A percentile compares a stretch with the other conserved stretches of the same genome.
phyloP scores from a whole-genome alignment of 2,888 invertebrate species.

The Drosophila imparisetae region DNA sequence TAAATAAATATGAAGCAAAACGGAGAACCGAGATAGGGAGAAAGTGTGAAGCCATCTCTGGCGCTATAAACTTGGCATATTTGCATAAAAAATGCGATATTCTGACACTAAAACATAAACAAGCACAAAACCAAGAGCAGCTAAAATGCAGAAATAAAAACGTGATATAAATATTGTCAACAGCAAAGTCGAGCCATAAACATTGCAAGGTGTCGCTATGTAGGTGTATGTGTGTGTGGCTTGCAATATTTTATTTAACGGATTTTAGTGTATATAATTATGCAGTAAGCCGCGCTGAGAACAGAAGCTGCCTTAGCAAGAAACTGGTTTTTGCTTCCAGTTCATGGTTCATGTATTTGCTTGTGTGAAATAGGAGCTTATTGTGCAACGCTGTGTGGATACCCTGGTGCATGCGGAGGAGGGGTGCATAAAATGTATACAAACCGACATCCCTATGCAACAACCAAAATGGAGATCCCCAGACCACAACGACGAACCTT shows the following conservation, averaged over 20 bases:
- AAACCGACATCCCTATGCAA: background rate
- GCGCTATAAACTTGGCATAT: conserved; percentile 74
- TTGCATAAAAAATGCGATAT: conserved; percentile 70
- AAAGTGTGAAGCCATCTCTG: conserved; percentile 33
- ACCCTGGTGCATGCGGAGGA: background rate
- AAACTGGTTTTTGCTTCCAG: conserved; percentile 18
- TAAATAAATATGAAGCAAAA: conserved; percentile 67
- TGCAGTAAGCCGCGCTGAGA: conserved; percentile 22
- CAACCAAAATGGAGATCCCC: background rate
- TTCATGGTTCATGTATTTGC: conserved; percentile 27
- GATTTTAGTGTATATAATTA: conserved; percentile 70
- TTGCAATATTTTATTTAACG: conserved; percentile 62
- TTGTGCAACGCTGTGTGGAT: background rate
- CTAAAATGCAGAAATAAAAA: conserved; percentile 17
- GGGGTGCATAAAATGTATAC: background rate
- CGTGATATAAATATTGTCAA: conserved; percentile 51
- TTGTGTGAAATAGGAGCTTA: background rate
- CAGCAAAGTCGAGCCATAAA: conserved; percentile 49
- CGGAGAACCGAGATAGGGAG: conserved; percentile 18
- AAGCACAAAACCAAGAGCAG: conserved; percentile 33
- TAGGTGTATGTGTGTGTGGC: conserved; percentile 8
- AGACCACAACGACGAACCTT: no score
- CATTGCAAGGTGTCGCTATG: conserved; percentile 34
- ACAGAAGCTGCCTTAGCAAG: conserved; percentile 49
- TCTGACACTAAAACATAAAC: conserved; percentile 77